A percentile compares a stretch with the other conserved stretches of the same genome.
Evolutionary conservation across 92 coral and sea anemone genomes (phyloP).

Genomic region (Ricordea florida): DNA sequence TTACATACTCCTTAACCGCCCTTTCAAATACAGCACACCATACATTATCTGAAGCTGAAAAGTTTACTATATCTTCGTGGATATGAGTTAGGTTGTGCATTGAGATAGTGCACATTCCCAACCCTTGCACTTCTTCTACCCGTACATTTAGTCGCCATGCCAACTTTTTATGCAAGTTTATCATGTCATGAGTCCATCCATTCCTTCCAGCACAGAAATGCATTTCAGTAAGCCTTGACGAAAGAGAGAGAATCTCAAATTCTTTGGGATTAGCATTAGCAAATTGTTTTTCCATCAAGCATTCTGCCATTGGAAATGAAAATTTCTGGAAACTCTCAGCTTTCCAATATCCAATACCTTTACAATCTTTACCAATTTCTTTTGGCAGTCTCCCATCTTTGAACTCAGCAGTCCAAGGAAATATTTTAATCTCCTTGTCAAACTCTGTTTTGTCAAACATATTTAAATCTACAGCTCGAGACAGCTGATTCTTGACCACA

Average conservation of each 20-base stretch:
- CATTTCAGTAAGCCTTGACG: conserved; percentile 74
- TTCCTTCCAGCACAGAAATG: conserved; percentile 70
- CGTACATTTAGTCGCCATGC: conserved; percentile 61
- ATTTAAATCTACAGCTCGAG: conserved; percentile 29
- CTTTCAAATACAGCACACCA: conserved; percentile 84
- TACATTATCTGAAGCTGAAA: conserved; percentile 67
- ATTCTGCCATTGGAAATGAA: conserved; percentile 69
- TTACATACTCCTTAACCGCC: conserved; percentile 72
- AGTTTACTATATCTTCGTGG: conserved; percentile 64
- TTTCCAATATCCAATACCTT: conserved; percentile 73
- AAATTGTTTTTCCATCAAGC: conserved; percentile 37
- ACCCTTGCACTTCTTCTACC: conserved; percentile 75
- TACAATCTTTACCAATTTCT: conserved; percentile 43
- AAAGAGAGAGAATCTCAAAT: conserved; percentile 46
- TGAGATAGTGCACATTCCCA: conserved; percentile 75
- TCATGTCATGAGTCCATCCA: conserved; percentile 71
- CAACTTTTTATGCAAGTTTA: conserved; percentile 43
- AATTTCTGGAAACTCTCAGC: conserved; percentile 68
- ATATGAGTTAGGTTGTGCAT: conserved; percentile 68
- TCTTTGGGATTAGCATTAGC: conserved; percentile 35
- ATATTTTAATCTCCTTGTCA: conserved; percentile 56
- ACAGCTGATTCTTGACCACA: conserved; percentile 65
- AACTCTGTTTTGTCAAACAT: conserved; percentile 33
- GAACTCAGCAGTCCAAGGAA: conserved; percentile 65
- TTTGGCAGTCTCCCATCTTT: conserved; percentile 58